Evolutionary conservation across 2,888 invertebrate species (phyloP), one percentile per base, ranked within the genome.

Genomic region (Crocallis elinguaria): DNA sequence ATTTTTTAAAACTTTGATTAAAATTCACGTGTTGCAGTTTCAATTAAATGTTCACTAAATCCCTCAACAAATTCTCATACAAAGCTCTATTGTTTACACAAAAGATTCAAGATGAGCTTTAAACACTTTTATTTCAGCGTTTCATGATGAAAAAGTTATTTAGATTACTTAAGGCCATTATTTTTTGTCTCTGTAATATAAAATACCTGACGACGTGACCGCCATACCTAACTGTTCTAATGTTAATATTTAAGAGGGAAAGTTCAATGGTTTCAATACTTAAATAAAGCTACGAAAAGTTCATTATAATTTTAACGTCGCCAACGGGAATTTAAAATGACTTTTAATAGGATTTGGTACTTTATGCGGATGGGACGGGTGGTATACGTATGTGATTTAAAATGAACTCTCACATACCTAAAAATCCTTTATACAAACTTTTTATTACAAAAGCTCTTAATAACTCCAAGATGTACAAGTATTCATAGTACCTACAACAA

Each of bases 181-280:
- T 41, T 39, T 51, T 52, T 52, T 52, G 52, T 54, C 38, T 38
- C 33, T 43, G 21, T 48, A 32, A 46, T 53, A 48, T 38, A 36
- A 55, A 55, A 43, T 54, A 44, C 33, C 30, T 45, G 41, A 49
- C 49, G 55, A 55, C 60, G 57, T 53, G 62, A 55, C 46, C 39
- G 35, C 50, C 44, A 49, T 62, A 53, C 49, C 36, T 29, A 48
- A 44, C 33, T 30, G 48, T 51, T 44, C 23, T 48, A 51, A 57
- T 48, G 56, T 48, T 57, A 51, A 51, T 57, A 51, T 51, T 57
- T 51, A 49, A 50, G 46, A 35, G 43, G 35, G 56, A 27, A 41
- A 56, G 46, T 48, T 51, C 50, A 51, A 56, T 56, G 50, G 50
- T 50, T 46, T 48, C 51, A 56, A 43, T 56, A 56, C 56, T 56